phyloP scores from a whole-genome alignment of 2,888 invertebrate species.

The Acanthoscelides obtectus region DNA sequence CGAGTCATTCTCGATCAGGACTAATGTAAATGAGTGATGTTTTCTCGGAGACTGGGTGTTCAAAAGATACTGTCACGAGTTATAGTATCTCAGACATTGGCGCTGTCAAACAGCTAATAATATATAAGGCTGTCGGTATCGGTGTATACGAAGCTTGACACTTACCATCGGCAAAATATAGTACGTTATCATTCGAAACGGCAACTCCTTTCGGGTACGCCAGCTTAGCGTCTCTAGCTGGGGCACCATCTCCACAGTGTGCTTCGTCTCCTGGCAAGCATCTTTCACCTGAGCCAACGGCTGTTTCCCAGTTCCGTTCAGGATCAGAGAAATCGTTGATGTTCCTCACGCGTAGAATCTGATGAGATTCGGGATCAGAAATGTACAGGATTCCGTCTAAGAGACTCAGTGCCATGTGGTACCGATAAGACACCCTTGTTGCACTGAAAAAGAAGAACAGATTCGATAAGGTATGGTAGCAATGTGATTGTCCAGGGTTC shows the following conservation, averaged over 20 bases:
- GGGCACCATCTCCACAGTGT: conserved; percentile 92
- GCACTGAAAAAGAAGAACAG: conserved; percentile 59
- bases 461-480: too few species aligned
- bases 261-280: conserved; percentile 91
- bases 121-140: too few species aligned
- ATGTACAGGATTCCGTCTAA: conserved; percentile 91
- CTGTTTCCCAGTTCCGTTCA: conserved; percentile 90
- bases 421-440: conserved; percentile 90
- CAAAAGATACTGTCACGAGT: too few species aligned
- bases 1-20: too few species aligned
- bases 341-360: conserved; percentile 83
- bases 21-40: too few species aligned
- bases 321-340: conserved; percentile 79
- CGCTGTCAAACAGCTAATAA: too few species aligned
- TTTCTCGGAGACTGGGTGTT: too few species aligned
- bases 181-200: conserved; percentile 83
- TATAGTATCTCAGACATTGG: too few species aligned
- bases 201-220: conserved; percentile 96
- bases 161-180: conserved; percentile 89
- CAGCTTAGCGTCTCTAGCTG: conserved; percentile 88
- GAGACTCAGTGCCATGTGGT: conserved; percentile 94
- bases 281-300: conserved; percentile 91
- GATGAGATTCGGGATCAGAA: conserved; percentile 93
- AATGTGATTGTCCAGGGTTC: too few species aligned
- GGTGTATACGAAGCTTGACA: not conserved